Conservation (phyloP, 2,797 vertebrate species). For the Strix occidentalis region DNA sequence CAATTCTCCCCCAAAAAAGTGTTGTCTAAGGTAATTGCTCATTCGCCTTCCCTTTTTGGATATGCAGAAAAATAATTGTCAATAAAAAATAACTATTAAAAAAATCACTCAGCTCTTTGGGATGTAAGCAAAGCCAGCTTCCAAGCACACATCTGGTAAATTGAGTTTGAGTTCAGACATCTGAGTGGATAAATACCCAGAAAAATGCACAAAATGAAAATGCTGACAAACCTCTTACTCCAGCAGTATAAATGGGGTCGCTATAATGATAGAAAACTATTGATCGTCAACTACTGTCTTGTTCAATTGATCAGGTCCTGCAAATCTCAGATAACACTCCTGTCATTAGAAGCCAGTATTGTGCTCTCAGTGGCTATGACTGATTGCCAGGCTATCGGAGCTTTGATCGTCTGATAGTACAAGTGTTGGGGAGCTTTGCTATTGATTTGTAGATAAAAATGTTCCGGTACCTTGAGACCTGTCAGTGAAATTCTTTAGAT, state of each 20-base stretch:
- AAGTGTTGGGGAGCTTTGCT: slow-evolving; percentile 69
- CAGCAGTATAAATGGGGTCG: slow-evolving; percentile 26
- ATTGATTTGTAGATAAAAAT: slow-evolving; percentile 83
- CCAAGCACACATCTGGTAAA: neutral
- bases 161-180: neutral
- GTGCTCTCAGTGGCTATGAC: slow-evolving; percentile 76
- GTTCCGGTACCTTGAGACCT: slow-evolving; percentile 71
- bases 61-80: neutral
- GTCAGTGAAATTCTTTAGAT: slow-evolving; percentile 58
- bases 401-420: slow-evolving; percentile 80
- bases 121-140: neutral
- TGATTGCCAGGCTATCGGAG: slow-evolving; percentile 74
- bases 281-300: slow-evolving; percentile 56
- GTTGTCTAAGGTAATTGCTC: neutral
- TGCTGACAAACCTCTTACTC: slow-evolving; percentile 57
- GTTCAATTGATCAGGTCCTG: slow-evolving; percentile 63
- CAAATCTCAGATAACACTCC: slow-evolving; percentile 68
- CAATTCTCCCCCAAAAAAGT: too few relatives aligned
- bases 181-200: neutral
- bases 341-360: slow-evolving; percentile 80
- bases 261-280: slow-evolving; percentile 66
- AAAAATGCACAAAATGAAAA: slow-evolving; percentile 22
- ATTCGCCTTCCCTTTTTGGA: neutral
- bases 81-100: neutral
- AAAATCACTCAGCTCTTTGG: neutral